phyloP scores from a whole-genome alignment of 2,888 invertebrate species.

The Xanthostigma xanthostigma region DNA sequence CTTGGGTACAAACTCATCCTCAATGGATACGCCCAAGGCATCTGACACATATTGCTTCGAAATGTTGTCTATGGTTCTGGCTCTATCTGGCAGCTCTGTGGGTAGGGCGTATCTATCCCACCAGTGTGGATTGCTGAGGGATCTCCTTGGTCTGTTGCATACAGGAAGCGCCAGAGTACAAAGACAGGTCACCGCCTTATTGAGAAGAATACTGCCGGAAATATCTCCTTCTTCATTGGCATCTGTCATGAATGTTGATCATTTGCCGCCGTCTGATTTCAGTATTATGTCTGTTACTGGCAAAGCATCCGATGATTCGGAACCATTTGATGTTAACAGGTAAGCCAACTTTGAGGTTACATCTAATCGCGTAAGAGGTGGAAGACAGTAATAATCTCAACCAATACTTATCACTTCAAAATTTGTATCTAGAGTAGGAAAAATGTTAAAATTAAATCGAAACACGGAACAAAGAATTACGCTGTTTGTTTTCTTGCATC shows the following conservation, averaged over 20 bases:
- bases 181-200: constrained; percentile 75
- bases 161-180: constrained; percentile 92
- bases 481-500: too few species aligned
- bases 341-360: constrained; percentile 10
- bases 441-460: too few species aligned
- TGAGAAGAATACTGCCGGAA: constrained; percentile 79
- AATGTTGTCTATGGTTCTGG: constrained; percentile 89
- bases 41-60: constrained; percentile 94
- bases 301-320: constrained; percentile 27
- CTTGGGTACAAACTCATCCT: constrained; percentile 11
- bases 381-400: too few species aligned
- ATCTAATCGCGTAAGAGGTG: too few species aligned
- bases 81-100: constrained; percentile 82
- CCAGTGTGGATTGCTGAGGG: constrained; percentile 69
- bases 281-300: constrained; percentile 50
- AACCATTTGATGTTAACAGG: constrained; percentile 36
- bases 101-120: constrained; percentile 83
- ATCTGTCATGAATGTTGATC: constrained; percentile 54
- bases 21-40: constrained; percentile 33
- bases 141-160: constrained; percentile 74
- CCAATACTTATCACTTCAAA: too few species aligned
- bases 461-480: too few species aligned
- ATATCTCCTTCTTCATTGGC: constrained; percentile 74
- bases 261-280: constrained; percentile 59
- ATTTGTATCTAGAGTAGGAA: too few species aligned